Percentiles rank a stretch among this genome's conserved stretches.
Evolutionary conservation across 2,797 vertebrate species (phyloP).

Genomic region (Tinamus major): DNA sequence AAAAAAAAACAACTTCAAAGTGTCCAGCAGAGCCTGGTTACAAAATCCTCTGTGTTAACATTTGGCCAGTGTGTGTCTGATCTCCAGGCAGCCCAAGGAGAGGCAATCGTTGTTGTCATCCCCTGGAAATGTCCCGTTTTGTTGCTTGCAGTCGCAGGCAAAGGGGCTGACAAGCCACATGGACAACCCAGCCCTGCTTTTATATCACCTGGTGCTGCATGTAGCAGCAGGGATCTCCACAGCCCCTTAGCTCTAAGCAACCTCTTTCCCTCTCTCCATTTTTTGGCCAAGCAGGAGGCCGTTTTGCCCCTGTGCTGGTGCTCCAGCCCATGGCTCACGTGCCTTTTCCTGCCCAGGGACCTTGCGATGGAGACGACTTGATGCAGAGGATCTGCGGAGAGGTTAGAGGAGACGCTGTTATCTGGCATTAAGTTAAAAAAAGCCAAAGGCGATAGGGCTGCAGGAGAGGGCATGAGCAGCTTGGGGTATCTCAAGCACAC

Average conservation of each 20-base stretch:
- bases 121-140: background rate
- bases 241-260: conserved; percentile 1
- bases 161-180: background rate
- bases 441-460: no score
- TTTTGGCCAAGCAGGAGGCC: background rate
- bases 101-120: background rate
- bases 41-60: background rate
- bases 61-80: background rate
- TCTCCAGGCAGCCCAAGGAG: rapidly evolving
- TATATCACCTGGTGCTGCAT: background rate
- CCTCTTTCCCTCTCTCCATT: background rate
- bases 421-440: background rate
- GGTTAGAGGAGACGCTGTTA: rapidly evolving
- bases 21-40: background rate
- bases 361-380: background rate
- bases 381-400: background rate
- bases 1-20: background rate
- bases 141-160: background rate
- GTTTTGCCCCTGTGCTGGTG: background rate
- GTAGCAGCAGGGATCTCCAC: background rate
- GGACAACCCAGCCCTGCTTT: background rate
- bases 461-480: background rate
- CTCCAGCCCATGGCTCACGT: rapidly evolving
- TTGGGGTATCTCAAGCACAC: rapidly evolving
- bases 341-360: background rate